These are phyloP conservation scores for Agrochola litura DNA, from an alignment of 2,888 invertebrate species.

Conservation along the genomic window DNA sequence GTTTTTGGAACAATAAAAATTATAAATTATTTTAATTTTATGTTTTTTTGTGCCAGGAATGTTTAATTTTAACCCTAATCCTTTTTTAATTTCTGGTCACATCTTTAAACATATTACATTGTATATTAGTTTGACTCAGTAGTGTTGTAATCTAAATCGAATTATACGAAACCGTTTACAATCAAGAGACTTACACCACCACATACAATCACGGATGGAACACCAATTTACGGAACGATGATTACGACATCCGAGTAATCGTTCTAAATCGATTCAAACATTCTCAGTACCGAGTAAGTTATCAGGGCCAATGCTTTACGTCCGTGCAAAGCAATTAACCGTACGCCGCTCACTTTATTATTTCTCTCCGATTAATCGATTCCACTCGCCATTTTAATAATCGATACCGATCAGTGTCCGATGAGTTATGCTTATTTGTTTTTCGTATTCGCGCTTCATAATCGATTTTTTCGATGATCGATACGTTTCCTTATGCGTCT, in stretches of 20 bases:
- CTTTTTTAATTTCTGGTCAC: background rate
- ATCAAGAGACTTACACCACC: constrained; percentile 24
- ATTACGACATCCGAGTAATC: constrained; percentile 63
- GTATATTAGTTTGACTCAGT: background rate
- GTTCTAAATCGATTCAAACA: constrained; percentile 63
- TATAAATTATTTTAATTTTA: no score
- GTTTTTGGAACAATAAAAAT: no score
- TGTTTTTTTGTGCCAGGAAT: background rate
- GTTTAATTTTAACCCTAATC: background rate
- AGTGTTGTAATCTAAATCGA: constrained; percentile 16
- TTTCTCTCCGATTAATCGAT: constrained; percentile 86
- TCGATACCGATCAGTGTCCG: constrained; percentile 84
- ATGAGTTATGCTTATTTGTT: constrained; percentile 88
- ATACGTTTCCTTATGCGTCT: constrained; percentile 63
- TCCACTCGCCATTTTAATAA: constrained; percentile 85
- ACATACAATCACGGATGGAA: constrained; percentile 40
- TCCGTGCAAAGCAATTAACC: constrained; percentile 87
- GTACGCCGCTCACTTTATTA: constrained; percentile 81
- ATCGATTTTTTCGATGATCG: constrained; percentile 72
- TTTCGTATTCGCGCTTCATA: constrained; percentile 75
- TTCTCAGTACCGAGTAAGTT: constrained; percentile 75
- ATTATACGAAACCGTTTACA: constrained; percentile 16
- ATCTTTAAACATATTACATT: background rate
- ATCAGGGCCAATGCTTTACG: constrained; percentile 81
- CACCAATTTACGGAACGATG: constrained; percentile 48